Base-by-base conservation (phyloP, 2,888 invertebrate species). In the Rotaria macrura region DNA sequence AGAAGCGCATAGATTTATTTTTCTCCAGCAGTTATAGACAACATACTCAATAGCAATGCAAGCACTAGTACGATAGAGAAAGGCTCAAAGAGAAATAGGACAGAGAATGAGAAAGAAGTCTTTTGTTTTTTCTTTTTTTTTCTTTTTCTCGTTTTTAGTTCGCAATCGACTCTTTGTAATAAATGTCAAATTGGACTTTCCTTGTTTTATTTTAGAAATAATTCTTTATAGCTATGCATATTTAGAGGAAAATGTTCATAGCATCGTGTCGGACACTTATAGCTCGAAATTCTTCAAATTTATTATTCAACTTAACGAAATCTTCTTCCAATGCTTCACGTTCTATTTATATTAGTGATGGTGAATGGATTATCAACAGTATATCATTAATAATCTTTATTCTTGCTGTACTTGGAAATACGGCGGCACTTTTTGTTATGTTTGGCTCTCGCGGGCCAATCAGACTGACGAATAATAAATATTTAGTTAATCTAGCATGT, bases 401-500 rank as follows among this genome's bases (percentile, higher is more conserved):
- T 25, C 40, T 74, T 25, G 40, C 74, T 43, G 25, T 74, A 23
- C 25, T 74, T 6, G 74, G 74, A 38, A 74, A 74, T 74, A 25
- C 40, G 9, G 38, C 40, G 17, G 74, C 74, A 17, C 40, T 74
- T 25, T 25, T 74, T 23, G 74, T 74, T 74, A 74, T 74, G 74
- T 74, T 74, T 40, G 74, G 74, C 20, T 40, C 38, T 7, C 74
- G 74, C 6, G 40, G 40, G 38, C 38, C 74, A 12, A 40, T 74
- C 1, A 4, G 74, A 40, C 40, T 43, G 38, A 74, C 74, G 40
- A 74, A 38, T 20, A 74, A 74, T 74, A 40, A 40, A 74, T 74
- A 40, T 74, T 74, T 74, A 43, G 74, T 40, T 23, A 74, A 74
- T 74, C 40, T 74, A 74, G 74, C 74, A 9, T 74, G 74, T 74